These are phyloP conservation scores for Crotalus viridis DNA, from an alignment of 2,113 vertebrate genomes.

Conservation along the genomic window DNA sequence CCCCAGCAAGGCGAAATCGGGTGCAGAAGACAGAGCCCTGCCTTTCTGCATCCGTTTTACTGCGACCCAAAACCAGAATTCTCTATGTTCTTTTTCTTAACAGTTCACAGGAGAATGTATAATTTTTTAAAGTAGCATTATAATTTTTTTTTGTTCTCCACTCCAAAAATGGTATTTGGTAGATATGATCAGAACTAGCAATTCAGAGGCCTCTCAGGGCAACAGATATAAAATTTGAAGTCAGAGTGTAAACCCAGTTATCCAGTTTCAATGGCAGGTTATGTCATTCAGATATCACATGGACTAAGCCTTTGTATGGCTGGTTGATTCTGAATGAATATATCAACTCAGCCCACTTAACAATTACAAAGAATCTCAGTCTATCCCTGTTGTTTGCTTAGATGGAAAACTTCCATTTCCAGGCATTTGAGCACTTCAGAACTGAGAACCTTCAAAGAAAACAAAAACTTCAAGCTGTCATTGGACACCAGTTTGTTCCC, in stretches of 20 bases:
- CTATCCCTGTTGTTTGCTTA: not conserved
- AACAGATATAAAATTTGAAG: not conserved
- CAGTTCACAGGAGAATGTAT: not conserved
- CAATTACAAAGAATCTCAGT: not conserved
- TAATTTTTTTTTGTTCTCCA: not conserved
- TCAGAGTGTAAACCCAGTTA: not conserved
- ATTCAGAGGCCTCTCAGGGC: not conserved
- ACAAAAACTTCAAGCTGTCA: not conserved
- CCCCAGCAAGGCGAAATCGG: no score
- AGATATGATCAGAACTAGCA: not conserved
- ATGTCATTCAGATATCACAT: not conserved
- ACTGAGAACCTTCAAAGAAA: not conserved
- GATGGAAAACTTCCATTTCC: not conserved
- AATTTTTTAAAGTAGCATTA: not conserved
- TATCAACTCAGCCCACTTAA: not conserved
- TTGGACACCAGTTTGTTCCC: not conserved
- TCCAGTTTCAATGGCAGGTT: not conserved
- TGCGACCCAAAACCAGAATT: no score
- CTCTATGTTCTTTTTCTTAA: not conserved
- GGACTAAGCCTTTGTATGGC: not conserved
- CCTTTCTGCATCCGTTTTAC: no score
- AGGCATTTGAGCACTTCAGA: not conserved
- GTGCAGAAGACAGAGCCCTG: no score
- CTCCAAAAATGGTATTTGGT: not conserved
- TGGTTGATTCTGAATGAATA: not conserved